Evolutionary conservation across 2,113 vertebrate species (phyloP), one percentile per base, ranked within the genome.

Genomic region (Mastomys natalensis): DNA sequence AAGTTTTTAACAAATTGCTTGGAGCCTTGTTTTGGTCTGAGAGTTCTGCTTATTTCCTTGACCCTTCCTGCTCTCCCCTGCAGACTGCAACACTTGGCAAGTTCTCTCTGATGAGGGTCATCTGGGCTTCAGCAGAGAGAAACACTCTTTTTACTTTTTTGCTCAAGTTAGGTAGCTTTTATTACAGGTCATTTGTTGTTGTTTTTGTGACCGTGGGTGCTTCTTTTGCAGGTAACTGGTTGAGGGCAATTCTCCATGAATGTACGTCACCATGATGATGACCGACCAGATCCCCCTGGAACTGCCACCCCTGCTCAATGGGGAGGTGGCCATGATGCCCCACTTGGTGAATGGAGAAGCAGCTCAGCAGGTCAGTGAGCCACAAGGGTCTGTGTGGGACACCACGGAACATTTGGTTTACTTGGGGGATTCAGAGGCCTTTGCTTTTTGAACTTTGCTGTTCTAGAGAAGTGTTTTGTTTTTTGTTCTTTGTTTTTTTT

Each of bases 221-320:
- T 88, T 98, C 95, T 98, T 91, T 98, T 98, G 92, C 98, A 99
- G 99, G 99, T 99, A 99, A 98, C 97, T 98, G 60, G 99, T 99
- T 98, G 98, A 99, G 99, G 98, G 98, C 99, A 99, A 97, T 99
- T 99, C 99, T 99, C 99, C 99, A 99, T 99, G 99, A 99, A 99
- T 99, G 99, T 99, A 99, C 98, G 99, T 99, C 99, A 99, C 99
- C 99, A 99, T 99, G 99, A 99, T 99, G 99, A 99, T 99, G 99
- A 99, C 99, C 99, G 99, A 99, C 99, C 99, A 99, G 98, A 99
- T 99, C 98, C 99, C 99, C 97, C 99, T 99, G 99, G 99, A 99
- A 97, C 99, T 99, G 99, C 99, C 99, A 88, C 99, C 99, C 62
- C 97, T 99, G 99, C 99, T 99, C 98, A 99, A 99, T 26, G 99